These are phyloP conservation scores for Chromobotia macracanthus DNA, from an alignment of 2,797 vertebrate species.

Conservation along the genomic window DNA sequence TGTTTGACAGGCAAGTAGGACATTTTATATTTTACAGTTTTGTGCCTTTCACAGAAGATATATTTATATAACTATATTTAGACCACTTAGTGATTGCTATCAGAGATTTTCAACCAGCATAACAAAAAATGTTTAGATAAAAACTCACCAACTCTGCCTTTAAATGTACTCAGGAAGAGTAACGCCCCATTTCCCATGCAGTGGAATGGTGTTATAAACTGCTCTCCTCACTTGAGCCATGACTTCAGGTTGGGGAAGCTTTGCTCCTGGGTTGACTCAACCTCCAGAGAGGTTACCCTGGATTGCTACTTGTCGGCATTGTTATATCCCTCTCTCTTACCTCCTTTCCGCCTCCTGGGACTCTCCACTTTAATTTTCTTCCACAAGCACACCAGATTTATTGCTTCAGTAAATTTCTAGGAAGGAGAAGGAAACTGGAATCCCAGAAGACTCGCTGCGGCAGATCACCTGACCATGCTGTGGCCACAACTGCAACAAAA, in stretches of 20 bases:
- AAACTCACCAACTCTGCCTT: background rate
- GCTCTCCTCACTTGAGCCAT: conserved; percentile 19
- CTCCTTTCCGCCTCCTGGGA: conserved; percentile 62
- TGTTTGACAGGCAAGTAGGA: too few relatives aligned
- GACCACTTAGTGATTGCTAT: too few relatives aligned
- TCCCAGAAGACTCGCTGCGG: conserved; percentile 56
- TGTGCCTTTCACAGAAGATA: too few relatives aligned
- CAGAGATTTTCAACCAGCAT: too few relatives aligned
- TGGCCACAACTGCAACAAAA: conserved; percentile 63
- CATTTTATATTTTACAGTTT: too few relatives aligned
- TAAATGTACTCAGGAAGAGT: background rate
- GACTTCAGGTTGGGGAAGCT: conserved; percentile 29
- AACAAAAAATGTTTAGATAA: too few relatives aligned
- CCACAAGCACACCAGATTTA: conserved; percentile 70
- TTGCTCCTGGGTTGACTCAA: conserved; percentile 46
- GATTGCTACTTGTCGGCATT: conserved; percentile 49
- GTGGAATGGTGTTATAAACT: conserved; percentile 11
- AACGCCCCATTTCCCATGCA: conserved; percentile 14
- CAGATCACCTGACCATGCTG: conserved; percentile 63
- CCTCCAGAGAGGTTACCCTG: conserved; percentile 55
- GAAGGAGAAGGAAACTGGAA: conserved; percentile 57
- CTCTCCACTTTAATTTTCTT: conserved; percentile 71
- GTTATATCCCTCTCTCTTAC: conserved; percentile 28
- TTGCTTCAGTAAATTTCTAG: conserved; percentile 72
- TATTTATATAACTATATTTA: too few relatives aligned